Evolutionary conservation across 1,140 invertebrate species (phyloP).

Genomic region (Bombus superbus): DNA sequence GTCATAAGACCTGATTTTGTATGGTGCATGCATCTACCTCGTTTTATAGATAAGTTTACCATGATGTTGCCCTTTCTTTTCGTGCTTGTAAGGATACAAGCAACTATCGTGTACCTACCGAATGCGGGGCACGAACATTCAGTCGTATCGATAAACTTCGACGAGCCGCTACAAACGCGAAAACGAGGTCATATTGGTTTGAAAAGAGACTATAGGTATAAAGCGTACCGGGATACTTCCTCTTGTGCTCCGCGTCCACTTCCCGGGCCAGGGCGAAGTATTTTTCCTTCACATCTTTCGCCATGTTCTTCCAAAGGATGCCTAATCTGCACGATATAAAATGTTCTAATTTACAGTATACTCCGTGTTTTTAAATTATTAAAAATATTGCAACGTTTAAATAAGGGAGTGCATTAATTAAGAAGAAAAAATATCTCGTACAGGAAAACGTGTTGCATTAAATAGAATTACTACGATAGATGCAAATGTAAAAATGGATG

Average conservation of each 20-base stretch:
- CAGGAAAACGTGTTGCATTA: background rate
- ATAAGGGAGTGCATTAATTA: no score
- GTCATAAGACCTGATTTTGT: background rate
- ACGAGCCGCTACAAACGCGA: slow-evolving; percentile 13
- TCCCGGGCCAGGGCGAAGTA: slow-evolving; percentile 85
- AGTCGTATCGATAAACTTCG: slow-evolving; percentile 49
- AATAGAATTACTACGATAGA: background rate
- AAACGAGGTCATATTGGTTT: slow-evolving; percentile 45
- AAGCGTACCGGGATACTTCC: slow-evolving; percentile 85
- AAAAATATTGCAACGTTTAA: background rate
- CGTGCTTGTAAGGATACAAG: slow-evolving; percentile 17
- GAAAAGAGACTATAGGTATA: slow-evolving; percentile 15
- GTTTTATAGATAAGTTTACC: background rate
- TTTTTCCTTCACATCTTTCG: slow-evolving; percentile 82
- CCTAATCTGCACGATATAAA: slow-evolving; percentile 79
- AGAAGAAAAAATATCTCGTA: background rate
- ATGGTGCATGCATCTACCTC: background rate
- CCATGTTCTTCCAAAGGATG: slow-evolving; percentile 84
- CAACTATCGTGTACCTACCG: slow-evolving; percentile 6
- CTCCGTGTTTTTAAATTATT: background rate
- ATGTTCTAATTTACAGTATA: background rate
- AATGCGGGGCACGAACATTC: slow-evolving; percentile 22
- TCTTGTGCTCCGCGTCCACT: slow-evolving; percentile 85
- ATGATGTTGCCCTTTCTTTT: background rate
- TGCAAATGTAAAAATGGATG: background rate